Conservation (phyloP, 2,113 vertebrate genomes). For the Poecile atricapillus region DNA sequence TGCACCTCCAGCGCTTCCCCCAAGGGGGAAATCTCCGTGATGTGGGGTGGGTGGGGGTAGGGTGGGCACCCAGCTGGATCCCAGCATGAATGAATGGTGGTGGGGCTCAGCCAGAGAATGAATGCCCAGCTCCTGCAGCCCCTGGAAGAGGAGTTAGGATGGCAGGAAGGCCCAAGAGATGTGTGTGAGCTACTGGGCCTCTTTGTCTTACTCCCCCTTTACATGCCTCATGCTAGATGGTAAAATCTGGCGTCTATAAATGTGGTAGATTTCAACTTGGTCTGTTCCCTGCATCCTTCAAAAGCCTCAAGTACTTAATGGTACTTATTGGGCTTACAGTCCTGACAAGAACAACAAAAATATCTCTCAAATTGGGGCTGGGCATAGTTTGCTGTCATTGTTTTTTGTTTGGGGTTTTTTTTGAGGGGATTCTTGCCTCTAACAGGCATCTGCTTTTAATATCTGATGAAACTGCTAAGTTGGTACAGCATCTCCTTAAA, state of each 20-base stretch:
- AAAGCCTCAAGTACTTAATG: neutral
- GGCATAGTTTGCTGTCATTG: neutral
- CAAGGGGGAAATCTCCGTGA: neutral
- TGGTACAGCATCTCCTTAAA: neutral
- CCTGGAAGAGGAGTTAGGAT: neutral
- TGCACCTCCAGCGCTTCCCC: neutral
- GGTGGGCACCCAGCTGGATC: neutral
- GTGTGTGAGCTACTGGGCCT: neutral
- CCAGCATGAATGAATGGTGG: neutral
- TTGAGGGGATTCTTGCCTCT: neutral
- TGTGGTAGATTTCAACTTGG: neutral
- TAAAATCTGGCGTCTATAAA: neutral
- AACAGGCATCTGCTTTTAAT: neutral
- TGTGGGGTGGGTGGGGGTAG: neutral
- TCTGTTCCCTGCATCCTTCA: neutral
- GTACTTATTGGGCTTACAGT: neutral
- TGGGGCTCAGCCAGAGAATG: neutral
- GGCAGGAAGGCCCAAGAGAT: neutral
- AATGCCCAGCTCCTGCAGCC: neutral
- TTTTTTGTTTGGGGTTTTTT: neutral
- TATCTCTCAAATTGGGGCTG: neutral
- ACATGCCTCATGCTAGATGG: accelerated
- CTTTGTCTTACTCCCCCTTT: neutral
- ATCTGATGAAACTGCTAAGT: neutral
- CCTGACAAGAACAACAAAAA: neutral